phyloP scores from a whole-genome alignment of 30 jellyfish, hydroid and myxozoan genomes.

The Hydractinia echinata region DNA sequence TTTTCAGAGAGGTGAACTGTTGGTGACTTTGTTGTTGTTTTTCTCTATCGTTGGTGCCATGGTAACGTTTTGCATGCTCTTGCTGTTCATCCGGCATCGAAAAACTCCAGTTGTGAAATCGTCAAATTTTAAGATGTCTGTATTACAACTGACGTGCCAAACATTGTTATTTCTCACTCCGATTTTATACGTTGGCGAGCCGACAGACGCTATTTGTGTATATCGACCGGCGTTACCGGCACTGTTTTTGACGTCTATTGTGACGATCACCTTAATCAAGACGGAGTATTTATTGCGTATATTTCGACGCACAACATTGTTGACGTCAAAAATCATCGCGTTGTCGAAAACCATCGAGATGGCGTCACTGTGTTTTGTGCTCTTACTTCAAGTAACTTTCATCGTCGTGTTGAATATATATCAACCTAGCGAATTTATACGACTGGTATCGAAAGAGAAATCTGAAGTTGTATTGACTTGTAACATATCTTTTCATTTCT shows the following conservation, averaged over 20 bases:
- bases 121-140: conserved; percentile 52
- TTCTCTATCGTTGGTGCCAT: conserved; percentile 27
- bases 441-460: neutral
- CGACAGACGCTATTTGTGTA: conserved; percentile 32
- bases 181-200: conserved; percentile 24
- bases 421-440: neutral
- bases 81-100: conserved; percentile 43
- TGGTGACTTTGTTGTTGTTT: conserved; percentile 14
- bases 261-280: conserved; percentile 42
- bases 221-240: conserved; percentile 39
- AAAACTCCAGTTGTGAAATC: conserved; percentile 72
- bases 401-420: neutral
- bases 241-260: conserved; percentile 26
- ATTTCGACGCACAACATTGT: conserved; percentile 41
- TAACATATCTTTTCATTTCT: conserved; percentile 7
- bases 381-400: neutral
- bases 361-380: neutral
- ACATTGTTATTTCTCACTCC: conserved; percentile 42
- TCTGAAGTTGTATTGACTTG: neutral
- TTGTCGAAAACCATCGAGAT: neutral
- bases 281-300: conserved; percentile 46
- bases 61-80: conserved; percentile 9
- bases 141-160: conserved; percentile 41
- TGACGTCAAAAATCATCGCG: conserved; percentile 32
- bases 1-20: neutral